Base-by-base conservation (phyloP, 2,888 invertebrate species). In the Amblyjoppa fuscipennis region DNA sequence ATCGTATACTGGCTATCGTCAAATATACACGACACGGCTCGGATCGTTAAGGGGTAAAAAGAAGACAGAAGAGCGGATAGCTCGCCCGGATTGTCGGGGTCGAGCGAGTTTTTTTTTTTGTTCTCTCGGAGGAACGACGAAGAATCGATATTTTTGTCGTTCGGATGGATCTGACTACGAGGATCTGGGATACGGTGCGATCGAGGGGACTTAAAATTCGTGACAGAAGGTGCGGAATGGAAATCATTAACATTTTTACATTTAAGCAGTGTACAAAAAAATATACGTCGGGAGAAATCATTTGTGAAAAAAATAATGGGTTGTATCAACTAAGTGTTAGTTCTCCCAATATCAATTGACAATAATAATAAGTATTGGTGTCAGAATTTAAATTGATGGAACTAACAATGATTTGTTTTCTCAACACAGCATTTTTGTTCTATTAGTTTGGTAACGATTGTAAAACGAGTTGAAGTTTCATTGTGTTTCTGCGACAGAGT, bases 21-120 rank as follows among this genome's bases (percentile, higher is more conserved):
- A 11, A 51, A 45, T 80, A 64, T 31, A 64, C 34, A 31, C 34
- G 59, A 77, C 25, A 64, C 82, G 31, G 34, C 59, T 79, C 71
- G 59, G 4, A 49, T 49, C 45, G 45, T 49, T 49, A 16, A 49
- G 13, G 16, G 5, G 45, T 53, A 85, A 64, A 68, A 76, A 74
- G 71, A 76, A 66, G 61, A 78, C 64, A 59, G 41, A 41, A 41
- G 76, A 81, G 59, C 78, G 51, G 70, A 71, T 85, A 56, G 75
- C 73, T 71, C 56, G 25, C 76, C 68, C 49, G 49, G 38, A 68
- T 69, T 38, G 59, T 69, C 38, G 56, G 61, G 13, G n/a, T 28
- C n/a, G 53, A 53, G 34, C 49, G 31, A 79, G 79, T 34, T 9
- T 20, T 9, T n/a, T 56, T 84, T 66, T 68, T 20, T 20, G 56